Conservation (phyloP, 2,888 invertebrate genomes). For the Synanthedon vespiformis region DNA sequence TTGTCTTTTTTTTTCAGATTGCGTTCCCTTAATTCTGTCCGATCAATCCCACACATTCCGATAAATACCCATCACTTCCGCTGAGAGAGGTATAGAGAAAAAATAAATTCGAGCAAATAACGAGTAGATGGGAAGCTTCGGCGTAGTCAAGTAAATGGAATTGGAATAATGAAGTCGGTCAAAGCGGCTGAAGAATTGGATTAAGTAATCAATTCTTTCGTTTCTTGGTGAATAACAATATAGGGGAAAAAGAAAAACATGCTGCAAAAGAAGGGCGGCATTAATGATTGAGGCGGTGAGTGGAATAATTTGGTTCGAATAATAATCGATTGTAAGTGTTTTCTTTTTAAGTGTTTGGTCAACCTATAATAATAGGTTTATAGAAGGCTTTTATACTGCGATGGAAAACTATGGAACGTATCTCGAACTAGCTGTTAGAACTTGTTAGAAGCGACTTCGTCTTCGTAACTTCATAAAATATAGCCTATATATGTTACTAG, state of each 20-base stretch:
- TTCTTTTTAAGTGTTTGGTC: not conserved
- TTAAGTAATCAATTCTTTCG: conserved; percentile 27
- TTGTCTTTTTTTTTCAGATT: not conserved
- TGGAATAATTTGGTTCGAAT: not conserved
- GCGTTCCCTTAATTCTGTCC: not conserved
- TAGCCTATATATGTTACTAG: too few species aligned
- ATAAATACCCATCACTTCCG: not conserved
- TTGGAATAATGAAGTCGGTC: conserved; percentile 19
- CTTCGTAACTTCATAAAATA: too few species aligned
- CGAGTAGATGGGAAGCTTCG: not conserved
- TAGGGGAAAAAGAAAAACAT: conserved; percentile 15
- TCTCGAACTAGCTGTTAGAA: too few species aligned
- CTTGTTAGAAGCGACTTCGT: too few species aligned
- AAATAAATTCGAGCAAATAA: not conserved
- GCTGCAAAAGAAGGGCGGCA: conserved; percentile 6
- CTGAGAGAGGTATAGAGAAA: not conserved
- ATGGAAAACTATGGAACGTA: too few species aligned
- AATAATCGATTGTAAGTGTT: not conserved
- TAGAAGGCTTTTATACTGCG: too few species aligned
- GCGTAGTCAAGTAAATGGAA: conserved; percentile 6
- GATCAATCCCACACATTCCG: not conserved
- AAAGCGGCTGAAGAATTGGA: conserved; percentile 22
- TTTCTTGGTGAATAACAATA: conserved; percentile 17
- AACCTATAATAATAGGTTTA: too few species aligned
- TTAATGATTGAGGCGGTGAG: conserved; percentile 8